A percentile compares a stretch with the other conserved stretches of the same genome.
These are phyloP conservation scores for Paramormyrops hopkinsi DNA, from an alignment of 2,797 vertebrate genomes.

Conservation along the genomic window DNA sequence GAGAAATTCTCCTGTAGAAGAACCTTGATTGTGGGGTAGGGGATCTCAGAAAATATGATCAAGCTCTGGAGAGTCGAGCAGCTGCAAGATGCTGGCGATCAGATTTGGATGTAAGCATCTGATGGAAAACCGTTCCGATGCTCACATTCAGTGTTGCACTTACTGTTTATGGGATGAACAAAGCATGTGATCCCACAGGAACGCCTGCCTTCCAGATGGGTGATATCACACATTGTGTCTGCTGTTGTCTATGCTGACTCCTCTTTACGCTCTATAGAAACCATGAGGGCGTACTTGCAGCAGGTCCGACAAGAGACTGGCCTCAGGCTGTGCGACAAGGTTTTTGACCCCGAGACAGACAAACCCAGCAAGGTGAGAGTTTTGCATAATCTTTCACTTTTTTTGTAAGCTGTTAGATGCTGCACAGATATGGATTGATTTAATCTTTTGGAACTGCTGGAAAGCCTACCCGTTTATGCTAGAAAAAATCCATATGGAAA, in stretches of 20 bases:
- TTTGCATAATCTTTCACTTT: background rate
- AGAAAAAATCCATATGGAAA: background rate
- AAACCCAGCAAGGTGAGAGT: slow-evolving; percentile 90
- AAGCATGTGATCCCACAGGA: background rate
- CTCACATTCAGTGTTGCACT: background rate
- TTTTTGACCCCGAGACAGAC: slow-evolving; percentile 94
- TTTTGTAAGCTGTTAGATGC: background rate
- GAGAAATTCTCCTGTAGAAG: no score
- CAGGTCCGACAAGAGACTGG: slow-evolving; percentile 94
- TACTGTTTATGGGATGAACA: background rate
- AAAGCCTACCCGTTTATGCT: background rate
- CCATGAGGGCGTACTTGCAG: slow-evolving; percentile 91
- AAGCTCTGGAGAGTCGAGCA: background rate
- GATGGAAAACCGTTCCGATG: background rate
- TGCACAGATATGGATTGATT: background rate
- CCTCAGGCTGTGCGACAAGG: slow-evolving; percentile 88
- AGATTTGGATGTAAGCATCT: background rate
- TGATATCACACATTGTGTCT: background rate
- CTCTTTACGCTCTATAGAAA: slow-evolving; percentile 59
- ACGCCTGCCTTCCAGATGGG: background rate
- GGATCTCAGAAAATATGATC: background rate
- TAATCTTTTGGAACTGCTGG: background rate
- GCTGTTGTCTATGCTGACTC: background rate
- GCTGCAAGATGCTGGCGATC: background rate
- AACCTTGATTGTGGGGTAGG: background rate